Evolutionary conservation across 2,797 vertebrate species (phyloP), one percentile per base, ranked within the genome.

Genomic region (Coregonus sp.): DNA sequence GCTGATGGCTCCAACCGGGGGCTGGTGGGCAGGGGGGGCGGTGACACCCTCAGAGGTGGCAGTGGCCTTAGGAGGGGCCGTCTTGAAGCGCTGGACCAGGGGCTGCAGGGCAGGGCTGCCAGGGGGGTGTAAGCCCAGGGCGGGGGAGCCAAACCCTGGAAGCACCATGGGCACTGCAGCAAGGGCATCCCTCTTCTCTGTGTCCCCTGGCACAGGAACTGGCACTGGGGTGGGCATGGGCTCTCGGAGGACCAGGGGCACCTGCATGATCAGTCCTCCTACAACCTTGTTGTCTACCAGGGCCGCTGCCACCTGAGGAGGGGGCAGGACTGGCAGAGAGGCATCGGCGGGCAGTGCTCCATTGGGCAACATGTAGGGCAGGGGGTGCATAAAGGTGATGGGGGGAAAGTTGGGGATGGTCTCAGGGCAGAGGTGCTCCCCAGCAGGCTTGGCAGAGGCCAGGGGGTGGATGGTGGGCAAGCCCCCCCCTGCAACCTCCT

Each of bases 1-100:
- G 61, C 85, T 90, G 84, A 96, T 87, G 70, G 86, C 91, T 84
- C 94, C 93, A 11, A 94, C 74, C 0, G 95, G 93, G 72, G 94
- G 50, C 50, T 67, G 87, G 0, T 65, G 75, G 1, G 66, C 70
- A 4, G 79, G 56, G 7, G 80, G 31, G 3, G 51, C 3, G 37
- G 81, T 75, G 0, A 35, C 78, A 70, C 92, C 68, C 92, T 89
- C 67, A 81, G 89, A 5, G 59, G 56, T 29, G 72, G 35, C 29
- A 33, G 35, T 31, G 11, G 92, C 90, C 81, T 92, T 94, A 0
- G 90, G 80, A 31, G 93, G 84, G 3, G 91, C 82, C 6, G 94
- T 90, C 89, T 97, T 98, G 76, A 97, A 94, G 78, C 96, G 94
- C 12, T 95, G 96, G 72, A 96, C 90, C 72, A 95, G 88, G 2